Conservation (phyloP, 2,797 vertebrate genomes). For the Mus minutoides region DNA sequence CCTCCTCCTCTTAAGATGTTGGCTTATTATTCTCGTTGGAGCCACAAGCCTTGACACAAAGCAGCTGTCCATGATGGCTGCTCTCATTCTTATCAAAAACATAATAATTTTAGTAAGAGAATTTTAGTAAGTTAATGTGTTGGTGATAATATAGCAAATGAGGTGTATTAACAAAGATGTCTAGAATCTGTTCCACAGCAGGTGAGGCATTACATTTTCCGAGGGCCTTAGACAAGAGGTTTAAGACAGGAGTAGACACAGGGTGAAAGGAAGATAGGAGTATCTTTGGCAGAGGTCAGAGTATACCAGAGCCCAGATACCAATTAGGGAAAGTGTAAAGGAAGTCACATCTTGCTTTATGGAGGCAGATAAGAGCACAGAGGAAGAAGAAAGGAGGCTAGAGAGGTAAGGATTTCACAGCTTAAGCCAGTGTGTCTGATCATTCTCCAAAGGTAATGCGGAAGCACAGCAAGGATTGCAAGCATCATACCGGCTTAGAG, state of each 20-base stretch:
- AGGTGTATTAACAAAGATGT: neutral
- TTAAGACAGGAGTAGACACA: neutral
- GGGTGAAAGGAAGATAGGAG: neutral
- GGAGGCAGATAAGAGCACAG: neutral
- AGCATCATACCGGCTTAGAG: neutral
- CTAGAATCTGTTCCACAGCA: neutral
- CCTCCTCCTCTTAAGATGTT: conserved; percentile 44
- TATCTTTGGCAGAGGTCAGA: neutral
- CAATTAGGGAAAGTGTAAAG: neutral
- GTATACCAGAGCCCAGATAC: no score
- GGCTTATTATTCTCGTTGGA: conserved; percentile 71
- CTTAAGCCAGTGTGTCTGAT: neutral
- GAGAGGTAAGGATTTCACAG: neutral
- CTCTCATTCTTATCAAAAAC: conserved; percentile 63
- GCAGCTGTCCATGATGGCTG: conserved; percentile 80
- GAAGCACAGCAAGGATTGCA: neutral
- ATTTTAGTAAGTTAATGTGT: conserved; percentile 34
- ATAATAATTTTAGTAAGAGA: neutral
- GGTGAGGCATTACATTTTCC: neutral
- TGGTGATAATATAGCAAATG: neutral
- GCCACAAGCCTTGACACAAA: conserved; percentile 78
- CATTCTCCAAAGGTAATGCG: neutral
- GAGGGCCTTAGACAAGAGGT: neutral
- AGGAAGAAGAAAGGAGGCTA: neutral
- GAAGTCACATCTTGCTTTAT: neutral